A percentile compares a stretch with the other conserved stretches of the same genome.
Evolutionary conservation across 2,113 vertebrate genomes (phyloP).

Genomic region (Brachyhypopomus occidentalis): DNA sequence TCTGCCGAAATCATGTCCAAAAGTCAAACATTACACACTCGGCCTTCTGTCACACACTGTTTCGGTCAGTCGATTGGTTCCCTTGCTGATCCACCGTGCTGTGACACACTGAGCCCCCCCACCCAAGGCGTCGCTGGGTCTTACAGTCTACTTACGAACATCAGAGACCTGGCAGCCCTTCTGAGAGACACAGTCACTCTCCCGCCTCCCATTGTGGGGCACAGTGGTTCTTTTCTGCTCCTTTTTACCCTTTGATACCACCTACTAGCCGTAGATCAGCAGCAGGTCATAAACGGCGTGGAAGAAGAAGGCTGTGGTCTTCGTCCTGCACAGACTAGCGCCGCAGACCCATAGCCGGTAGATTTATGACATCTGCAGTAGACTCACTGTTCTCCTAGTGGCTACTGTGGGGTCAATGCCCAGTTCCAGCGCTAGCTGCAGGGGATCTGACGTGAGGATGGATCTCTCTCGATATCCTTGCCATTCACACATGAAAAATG

Average conservation of each 20-base stretch:
- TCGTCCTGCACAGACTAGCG: constrained; percentile 9
- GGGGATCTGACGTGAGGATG: background rate
- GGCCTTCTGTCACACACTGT: too few species aligned
- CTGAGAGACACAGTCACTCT: constrained; percentile 11
- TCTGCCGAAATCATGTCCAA: background rate
- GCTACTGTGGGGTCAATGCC: constrained; percentile 6
- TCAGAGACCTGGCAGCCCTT: background rate
- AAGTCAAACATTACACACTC: background rate
- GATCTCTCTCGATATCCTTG: background rate
- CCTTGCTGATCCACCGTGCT: background rate
- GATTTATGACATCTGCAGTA: constrained; percentile 60
- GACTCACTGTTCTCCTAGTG: constrained; percentile 43
- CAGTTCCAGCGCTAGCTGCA: background rate
- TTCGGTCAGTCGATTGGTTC: background rate
- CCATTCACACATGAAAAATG: constrained; percentile 6
- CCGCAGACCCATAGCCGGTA: constrained; percentile 23
- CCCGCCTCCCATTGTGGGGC: background rate
- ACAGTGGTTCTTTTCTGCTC: background rate
- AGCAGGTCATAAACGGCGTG: background rate
- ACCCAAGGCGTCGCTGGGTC: background rate
- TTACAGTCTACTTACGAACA: background rate
- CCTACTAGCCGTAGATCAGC: background rate
- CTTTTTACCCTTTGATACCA: background rate
- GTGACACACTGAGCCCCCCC: background rate
- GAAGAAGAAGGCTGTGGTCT: constrained; percentile 1